phyloP scores from a whole-genome alignment of 2,797 vertebrate species.

The Myripristis murdjan region DNA sequence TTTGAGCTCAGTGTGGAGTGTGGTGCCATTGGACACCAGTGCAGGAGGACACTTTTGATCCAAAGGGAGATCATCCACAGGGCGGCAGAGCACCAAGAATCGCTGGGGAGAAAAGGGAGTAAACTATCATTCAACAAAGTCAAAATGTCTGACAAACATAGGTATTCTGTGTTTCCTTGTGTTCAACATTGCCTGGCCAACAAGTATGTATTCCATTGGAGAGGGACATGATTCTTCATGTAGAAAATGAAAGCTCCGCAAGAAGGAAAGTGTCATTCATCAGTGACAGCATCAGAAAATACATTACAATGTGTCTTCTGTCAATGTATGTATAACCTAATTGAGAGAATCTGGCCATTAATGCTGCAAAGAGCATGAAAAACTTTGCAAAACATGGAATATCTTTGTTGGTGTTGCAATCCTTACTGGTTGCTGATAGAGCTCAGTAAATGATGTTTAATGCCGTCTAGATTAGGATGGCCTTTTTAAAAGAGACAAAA shows the following conservation, averaged over 20 bases:
- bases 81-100: conserved; percentile 61
- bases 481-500: neutral
- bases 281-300: neutral
- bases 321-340: no score
- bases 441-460: no score
- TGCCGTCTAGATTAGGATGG: no score
- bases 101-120: conserved; percentile 46
- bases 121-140: neutral
- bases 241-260: neutral
- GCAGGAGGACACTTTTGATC: conserved; percentile 10
- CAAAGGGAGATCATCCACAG: conserved; percentile 23
- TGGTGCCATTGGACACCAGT: neutral
- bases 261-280: neutral
- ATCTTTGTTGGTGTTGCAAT: no score
- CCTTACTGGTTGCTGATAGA: no score
- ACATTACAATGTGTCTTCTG: neutral
- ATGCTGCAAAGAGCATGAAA: no score
- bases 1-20: conserved; percentile 36
- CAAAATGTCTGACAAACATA: neutral
- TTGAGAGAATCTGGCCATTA: no score
- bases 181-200: neutral
- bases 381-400: no score
- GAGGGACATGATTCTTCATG: neutral
- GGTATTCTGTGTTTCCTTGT: neutral
- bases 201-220: neutral